Evolutionary conservation across 2,888 invertebrate species (phyloP), one percentile per base, ranked within the genome.

Genomic region (Cheilosia variabilis): DNA sequence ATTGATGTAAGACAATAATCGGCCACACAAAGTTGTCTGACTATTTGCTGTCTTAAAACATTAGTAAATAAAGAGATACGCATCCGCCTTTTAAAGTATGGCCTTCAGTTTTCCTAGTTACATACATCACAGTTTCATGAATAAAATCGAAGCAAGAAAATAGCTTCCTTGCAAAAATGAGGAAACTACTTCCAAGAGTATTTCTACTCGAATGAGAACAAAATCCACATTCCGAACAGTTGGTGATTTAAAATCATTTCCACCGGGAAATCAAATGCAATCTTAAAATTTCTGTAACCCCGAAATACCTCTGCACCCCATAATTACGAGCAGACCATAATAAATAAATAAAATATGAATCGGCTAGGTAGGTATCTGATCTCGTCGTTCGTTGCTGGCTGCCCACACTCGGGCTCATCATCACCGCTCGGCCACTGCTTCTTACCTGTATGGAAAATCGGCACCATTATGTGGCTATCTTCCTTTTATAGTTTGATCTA

Each of bases 391-490:
- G 17, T 55, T 2, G 41, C 24, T 43, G n/a, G 41, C 24, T 43
- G 15, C 15, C 37, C 4, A 50, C 7, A 31, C 41, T 15, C 31
- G 7, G 22, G 3, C 22, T 34, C n/a, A 34, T 41, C 47, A 58
- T 5, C n/a, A 15, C 17, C 17, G 2, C 37, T 65, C 52, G 50
- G 47, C 5, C 13, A 34, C 55, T 34, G 31, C 37, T 24, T 50
- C 24, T 13, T 78, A 50, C 62, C 69, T 71, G 69, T 19, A 19
- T 13, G 27, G 63, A 63, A 55, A 78, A 69, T 47, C 24, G 22
- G 31, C 37, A 55, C 37, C 43, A 31, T 57, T 63, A 55, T 50
- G n/a, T 34, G 37, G 19, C 27, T 63, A 58, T 53, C 52, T 55
- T 45, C 47, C 65, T 57, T 65, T 73, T 45, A 45, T 45, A 55